These are phyloP conservation scores for Drosophila kepulauana DNA, from an alignment of 1,140 invertebrate species.

Conservation along the genomic window DNA sequence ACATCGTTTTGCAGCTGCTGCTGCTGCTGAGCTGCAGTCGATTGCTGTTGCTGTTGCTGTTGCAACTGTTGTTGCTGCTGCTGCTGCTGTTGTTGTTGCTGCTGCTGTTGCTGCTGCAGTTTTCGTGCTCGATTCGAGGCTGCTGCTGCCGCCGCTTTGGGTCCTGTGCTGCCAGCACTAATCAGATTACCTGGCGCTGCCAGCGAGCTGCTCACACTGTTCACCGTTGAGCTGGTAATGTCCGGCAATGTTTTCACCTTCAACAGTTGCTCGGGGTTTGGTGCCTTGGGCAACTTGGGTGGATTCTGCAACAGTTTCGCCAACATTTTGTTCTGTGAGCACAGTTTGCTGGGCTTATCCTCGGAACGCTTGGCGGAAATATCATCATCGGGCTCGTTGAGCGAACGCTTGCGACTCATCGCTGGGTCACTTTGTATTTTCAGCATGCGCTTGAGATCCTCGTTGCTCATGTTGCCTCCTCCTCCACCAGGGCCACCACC, in stretches of 20 bases:
- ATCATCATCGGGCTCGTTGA: slow-evolving; percentile 88
- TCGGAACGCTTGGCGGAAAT: slow-evolving; percentile 86
- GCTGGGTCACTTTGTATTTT: slow-evolving; percentile 86
- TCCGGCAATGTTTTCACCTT: slow-evolving; percentile 86
- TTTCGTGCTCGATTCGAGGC: slow-evolving; percentile 59
- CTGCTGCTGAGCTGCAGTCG: slow-evolving; percentile 47
- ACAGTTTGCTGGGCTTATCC: slow-evolving; percentile 88
- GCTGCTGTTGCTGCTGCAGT: slow-evolving; percentile 74
- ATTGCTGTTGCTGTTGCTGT: slow-evolving; percentile 66
- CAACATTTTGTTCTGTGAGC: slow-evolving; percentile 94
- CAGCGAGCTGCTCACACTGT: slow-evolving; percentile 63
- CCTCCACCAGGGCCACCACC: slow-evolving; percentile 33
- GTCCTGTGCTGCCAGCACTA: slow-evolving; percentile 65
- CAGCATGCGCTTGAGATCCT: slow-evolving; percentile 83
- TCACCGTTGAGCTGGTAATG: slow-evolving; percentile 86
- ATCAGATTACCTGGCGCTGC: slow-evolving; percentile 71
- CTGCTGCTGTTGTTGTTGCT: slow-evolving; percentile 63
- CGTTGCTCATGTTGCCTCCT: slow-evolving; percentile 72
- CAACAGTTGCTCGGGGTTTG: slow-evolving; percentile 89
- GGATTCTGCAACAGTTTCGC: slow-evolving; percentile 93
- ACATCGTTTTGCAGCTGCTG: slow-evolving; percentile 85
- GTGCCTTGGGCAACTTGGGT: slow-evolving; percentile 87
- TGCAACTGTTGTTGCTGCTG: slow-evolving; percentile 61
- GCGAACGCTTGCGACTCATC: slow-evolving; percentile 89
- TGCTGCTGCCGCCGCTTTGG: slow-evolving; percentile 63